A percentile compares a stretch with the other conserved stretches of the same genome.
Conservation (phyloP, 1,140 invertebrate species). For the Pseudomyrmex concolor region DNA sequence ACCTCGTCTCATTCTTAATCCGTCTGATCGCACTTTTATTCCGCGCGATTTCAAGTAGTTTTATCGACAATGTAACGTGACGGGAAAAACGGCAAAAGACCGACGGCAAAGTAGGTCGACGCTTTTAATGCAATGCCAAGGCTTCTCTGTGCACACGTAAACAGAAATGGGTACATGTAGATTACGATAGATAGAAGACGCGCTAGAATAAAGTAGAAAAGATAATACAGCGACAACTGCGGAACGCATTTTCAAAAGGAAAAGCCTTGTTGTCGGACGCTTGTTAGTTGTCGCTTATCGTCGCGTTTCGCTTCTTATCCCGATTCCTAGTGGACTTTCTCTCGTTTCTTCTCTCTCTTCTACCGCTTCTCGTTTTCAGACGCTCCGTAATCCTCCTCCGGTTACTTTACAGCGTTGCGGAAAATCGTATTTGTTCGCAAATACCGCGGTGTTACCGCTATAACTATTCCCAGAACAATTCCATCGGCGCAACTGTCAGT, state of each 20-base stretch:
- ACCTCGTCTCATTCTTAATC: too few relatives aligned
- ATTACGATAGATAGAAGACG: background rate
- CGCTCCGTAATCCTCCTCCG: background rate
- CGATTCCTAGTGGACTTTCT: background rate
- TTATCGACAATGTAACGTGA: too few relatives aligned
- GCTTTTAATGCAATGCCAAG: conserved; percentile 49
- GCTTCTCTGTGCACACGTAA: background rate
- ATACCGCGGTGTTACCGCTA: background rate
- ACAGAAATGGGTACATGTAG: background rate
- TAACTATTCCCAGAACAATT: background rate
- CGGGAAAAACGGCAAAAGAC: conserved; percentile 1
- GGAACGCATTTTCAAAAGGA: conserved; percentile 2
- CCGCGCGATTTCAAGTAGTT: too few relatives aligned
- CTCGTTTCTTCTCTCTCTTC: background rate
- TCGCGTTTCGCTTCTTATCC: background rate
- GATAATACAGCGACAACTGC: background rate
- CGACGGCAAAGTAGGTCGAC: conserved; percentile 47
- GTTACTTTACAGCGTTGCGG: background rate
- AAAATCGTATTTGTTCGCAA: conserved; percentile 5
- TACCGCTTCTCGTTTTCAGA: too few relatives aligned
- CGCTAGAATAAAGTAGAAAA: conserved; percentile 8
- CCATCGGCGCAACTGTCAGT: background rate
- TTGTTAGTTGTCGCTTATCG: conserved; percentile 10
- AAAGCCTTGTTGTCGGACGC: conserved; percentile 8
- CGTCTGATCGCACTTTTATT: too few relatives aligned